A percentile compares a stretch with the other conserved stretches of the same genome.
Conservation (phyloP, 2,797 vertebrate species). For the Champsocephalus esox region DNA sequence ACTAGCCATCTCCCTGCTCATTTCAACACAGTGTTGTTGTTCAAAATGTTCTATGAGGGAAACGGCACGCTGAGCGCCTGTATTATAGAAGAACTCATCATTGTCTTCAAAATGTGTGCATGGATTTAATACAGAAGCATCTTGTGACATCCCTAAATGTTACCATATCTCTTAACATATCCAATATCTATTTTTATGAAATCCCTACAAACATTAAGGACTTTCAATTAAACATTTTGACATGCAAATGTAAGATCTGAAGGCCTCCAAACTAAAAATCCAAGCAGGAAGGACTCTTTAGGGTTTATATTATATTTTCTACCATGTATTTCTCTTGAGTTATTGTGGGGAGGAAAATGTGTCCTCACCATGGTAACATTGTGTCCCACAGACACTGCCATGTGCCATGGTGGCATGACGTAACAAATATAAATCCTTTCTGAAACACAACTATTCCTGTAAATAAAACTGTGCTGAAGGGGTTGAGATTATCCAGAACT, state of each 20-base stretch:
- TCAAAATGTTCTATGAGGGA: too few relatives aligned
- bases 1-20: too few relatives aligned
- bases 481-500: conserved; percentile 10
- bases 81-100: too few relatives aligned
- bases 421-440: conserved; percentile 7
- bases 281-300: not conserved
- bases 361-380: not conserved
- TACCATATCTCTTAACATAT: not conserved
- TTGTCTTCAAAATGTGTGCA: too few relatives aligned
- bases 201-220: not conserved
- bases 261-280: not conserved
- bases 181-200: not conserved
- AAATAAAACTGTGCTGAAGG: conserved; percentile 25
- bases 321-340: not conserved
- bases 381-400: not conserved
- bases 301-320: conserved; percentile 2
- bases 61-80: too few relatives aligned
- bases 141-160: too few relatives aligned
- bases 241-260: conserved; percentile 4
- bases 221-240: conserved; percentile 1
- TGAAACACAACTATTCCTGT: conserved; percentile 11
- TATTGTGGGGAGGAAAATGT: not conserved
- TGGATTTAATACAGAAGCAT: too few relatives aligned
- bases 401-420: not conserved
- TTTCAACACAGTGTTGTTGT: too few relatives aligned